Conservation (phyloP, 2,888 invertebrate species). For the Achlya flavicornis region DNA sequence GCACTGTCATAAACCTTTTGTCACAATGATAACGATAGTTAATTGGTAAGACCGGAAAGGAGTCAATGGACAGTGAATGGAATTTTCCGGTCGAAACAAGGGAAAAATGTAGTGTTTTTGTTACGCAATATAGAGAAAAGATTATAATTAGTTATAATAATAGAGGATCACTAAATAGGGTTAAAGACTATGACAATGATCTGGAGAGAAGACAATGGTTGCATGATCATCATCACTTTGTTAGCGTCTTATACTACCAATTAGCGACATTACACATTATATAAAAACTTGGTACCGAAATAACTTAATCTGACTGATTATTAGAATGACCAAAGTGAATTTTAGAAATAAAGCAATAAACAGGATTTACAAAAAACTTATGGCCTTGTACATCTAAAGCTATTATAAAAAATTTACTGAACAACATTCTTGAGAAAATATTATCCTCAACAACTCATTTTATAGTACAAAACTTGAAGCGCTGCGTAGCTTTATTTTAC, state of each 20-base stretch:
- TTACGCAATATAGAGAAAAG: too few species aligned
- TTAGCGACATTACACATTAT: too few species aligned
- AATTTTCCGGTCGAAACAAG: neutral
- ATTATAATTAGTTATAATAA: too few species aligned
- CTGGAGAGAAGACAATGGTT: too few species aligned
- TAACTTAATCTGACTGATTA: neutral
- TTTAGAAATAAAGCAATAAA: neutral
- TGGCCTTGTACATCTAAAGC: neutral
- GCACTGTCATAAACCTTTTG: neutral
- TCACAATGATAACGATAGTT: neutral
- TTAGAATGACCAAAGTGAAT: neutral
- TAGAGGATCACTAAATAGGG: too few species aligned
- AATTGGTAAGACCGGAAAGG: neutral
- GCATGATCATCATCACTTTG: too few species aligned
- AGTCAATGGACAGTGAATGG: neutral
- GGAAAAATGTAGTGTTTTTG: neutral
- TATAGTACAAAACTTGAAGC: slow-evolving; percentile 25
- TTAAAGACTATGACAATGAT: too few species aligned
- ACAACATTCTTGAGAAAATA: slow-evolving; percentile 2
- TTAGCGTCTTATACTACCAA: too few species aligned
- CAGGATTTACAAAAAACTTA: neutral
- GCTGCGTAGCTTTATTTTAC: slow-evolving; percentile 37
- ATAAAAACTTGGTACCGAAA: too few species aligned
- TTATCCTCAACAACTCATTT: slow-evolving; percentile 19
- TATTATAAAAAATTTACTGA: neutral